Conservation (phyloP, 1,140 invertebrate genomes). For the Idris sp. region DNA sequence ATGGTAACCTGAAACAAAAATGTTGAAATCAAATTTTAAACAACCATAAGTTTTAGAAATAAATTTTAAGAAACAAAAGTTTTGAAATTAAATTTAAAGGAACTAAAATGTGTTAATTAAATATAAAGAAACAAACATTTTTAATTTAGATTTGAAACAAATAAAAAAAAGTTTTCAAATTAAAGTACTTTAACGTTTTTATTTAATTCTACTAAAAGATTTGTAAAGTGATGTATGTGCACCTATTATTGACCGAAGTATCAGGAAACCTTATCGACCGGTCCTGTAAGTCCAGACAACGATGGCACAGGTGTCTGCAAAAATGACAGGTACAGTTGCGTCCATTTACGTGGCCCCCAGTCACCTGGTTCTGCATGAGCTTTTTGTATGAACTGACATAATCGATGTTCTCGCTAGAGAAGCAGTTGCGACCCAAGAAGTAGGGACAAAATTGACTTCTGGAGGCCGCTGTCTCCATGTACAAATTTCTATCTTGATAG, state of each 20-base stretch:
- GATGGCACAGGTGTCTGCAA: constrained; percentile 70
- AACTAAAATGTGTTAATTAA: no score
- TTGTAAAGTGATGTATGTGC: neutral
- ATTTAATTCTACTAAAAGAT: no score
- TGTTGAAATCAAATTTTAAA: no score
- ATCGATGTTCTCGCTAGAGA: constrained; percentile 74
- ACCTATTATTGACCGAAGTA: constrained; percentile 63
- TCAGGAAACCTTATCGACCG: constrained; percentile 61
- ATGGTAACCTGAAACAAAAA: constrained; percentile 57
- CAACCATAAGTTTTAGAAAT: no score
- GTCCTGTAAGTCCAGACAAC: constrained; percentile 70
- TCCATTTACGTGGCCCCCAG: constrained; percentile 56
- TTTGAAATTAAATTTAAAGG: no score
- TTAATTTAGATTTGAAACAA: no score
- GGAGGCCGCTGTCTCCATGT: constrained; percentile 60
- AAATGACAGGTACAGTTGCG: constrained; percentile 70
- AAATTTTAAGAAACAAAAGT: no score
- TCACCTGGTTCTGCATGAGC: constrained; percentile 51
- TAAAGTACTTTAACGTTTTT: no score
- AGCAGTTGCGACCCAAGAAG: constrained; percentile 72
- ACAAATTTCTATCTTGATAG: constrained; percentile 65
- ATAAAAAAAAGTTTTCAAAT: no score
- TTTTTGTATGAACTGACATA: constrained; percentile 66
- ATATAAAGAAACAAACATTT: no score
- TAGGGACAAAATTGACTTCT: constrained; percentile 68